Evolutionary conservation across 2,113 vertebrate genomes (phyloP), one percentile per base, ranked within the genome.

Genomic region (Cygnus buccinator): DNA sequence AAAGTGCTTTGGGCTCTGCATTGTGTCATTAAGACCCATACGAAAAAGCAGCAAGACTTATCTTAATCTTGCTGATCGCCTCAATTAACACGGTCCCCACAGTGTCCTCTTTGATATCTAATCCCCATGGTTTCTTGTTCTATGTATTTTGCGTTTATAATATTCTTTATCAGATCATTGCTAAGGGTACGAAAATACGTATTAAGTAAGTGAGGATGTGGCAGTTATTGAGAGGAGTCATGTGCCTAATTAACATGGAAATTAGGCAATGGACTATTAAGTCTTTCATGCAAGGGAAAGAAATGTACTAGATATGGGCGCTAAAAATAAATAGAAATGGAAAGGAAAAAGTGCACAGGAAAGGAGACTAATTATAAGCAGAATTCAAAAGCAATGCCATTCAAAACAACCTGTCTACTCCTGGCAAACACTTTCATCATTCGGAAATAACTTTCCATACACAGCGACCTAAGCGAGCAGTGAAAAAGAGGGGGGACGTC

Each of bases 11-110:
- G 74, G 93, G 96, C 89, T 90, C 81, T 91, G 92, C 76, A 37
- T 94, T 87, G 72, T 95, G 81, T 80, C 89, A n/a, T 95, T 94
- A 95, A 62, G 75, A 84, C 71, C 93, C 88, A 73, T n/a, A 91
- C 4, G 28, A 92, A 46, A 88, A 94, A 96, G 76, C 86, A 90
- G 84, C 48, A 92, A 93, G 92, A 92, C 66, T 95, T 90, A 91
- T 72, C 90, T 93, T 96, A 93, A 96, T 97, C 97, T 95, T 83
- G 68, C 93, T 88, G 86, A 94, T 96, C 79, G 10, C 84, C 93
- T 91, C 95, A 94, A 94, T 97, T 97, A 97, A 72, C 89, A 76
- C 2, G 16, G 68, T 93, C 73, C 83, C 94, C 39, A 29, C 37
- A 87, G 72, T 66, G 75, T 87, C 89, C 87, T 93, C 75, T 90